A percentile compares a stretch with the other conserved stretches of the same genome.
Conservation (phyloP, 2,888 invertebrate genomes). For the Cheilosia soror region DNA sequence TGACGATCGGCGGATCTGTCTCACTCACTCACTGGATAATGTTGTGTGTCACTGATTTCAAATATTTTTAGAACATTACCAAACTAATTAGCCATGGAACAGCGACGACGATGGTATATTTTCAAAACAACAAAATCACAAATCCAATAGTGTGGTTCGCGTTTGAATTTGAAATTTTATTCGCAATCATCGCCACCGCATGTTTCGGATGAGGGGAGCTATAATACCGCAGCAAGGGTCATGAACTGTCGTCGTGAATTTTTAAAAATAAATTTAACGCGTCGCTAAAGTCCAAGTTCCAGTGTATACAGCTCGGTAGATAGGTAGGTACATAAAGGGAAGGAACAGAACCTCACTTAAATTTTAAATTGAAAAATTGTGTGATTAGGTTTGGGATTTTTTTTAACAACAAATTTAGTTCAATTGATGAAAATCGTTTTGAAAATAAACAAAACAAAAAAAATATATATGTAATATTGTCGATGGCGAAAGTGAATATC, state of each 20-base stretch:
- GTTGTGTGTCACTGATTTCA: constrained; percentile 51
- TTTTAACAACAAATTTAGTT: constrained; percentile 35
- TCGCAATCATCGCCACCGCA: constrained; percentile 54
- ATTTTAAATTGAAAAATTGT: constrained; percentile 47
- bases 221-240: constrained; percentile 46
- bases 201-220: constrained; percentile 17
- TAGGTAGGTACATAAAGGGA: neutral
- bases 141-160: constrained; percentile 27
- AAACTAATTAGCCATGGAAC: constrained; percentile 67
- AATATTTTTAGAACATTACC: constrained; percentile 72
- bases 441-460: constrained; percentile 5
- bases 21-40: constrained; percentile 37
- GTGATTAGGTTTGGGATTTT: constrained; percentile 34
- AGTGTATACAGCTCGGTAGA: neutral
- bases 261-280: constrained; percentile 63
- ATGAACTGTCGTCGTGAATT: constrained; percentile 65
- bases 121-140: constrained; percentile 27
- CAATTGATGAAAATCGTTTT: constrained; percentile 32
- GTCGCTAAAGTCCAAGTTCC: neutral
- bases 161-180: constrained; percentile 40
- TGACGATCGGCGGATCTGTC: constrained; percentile 9
- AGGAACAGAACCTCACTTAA: constrained; percentile 11
- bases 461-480: constrained; percentile 23
- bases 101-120: constrained; percentile 15
- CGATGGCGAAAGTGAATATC: constrained; percentile 64